Evolutionary conservation across 1,140 invertebrate genomes (phyloP).

Genomic region (Cardiocondyla obscurior): DNA sequence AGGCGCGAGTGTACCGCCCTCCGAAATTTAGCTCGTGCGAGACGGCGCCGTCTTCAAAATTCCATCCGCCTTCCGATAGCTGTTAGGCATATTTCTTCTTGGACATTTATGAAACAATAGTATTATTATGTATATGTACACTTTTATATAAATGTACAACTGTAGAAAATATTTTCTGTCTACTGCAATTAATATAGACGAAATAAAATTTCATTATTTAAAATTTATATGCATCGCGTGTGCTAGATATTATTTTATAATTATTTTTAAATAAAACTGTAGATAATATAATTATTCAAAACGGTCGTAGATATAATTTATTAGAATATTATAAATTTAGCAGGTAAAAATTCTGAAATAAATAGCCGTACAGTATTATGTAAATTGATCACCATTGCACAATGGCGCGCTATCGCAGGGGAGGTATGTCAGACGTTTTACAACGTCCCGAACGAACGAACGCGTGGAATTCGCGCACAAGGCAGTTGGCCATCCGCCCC

Average conservation of each 20-base stretch:
- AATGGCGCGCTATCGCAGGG: constrained; percentile 5
- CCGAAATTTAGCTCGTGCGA: constrained; percentile 49
- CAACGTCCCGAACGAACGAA: constrained; percentile 74
- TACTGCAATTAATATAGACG: not conserved
- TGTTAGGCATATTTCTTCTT: not conserved
- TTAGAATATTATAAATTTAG: not conserved
- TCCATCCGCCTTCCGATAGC: constrained; percentile 39
- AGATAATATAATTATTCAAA: not conserved
- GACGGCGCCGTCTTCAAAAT: not conserved
- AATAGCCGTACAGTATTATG: not conserved
- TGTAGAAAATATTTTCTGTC: not conserved
- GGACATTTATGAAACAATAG: not conserved
- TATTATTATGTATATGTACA: not conserved
- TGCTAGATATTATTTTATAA: not conserved
- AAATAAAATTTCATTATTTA: not conserved
- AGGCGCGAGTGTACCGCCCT: constrained; percentile 51
- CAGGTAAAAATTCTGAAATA: not conserved
- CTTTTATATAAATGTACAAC: not conserved
- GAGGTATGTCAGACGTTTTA: constrained; percentile 70
- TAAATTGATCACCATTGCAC: not conserved
- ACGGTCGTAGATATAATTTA: not conserved
- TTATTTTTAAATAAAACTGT: not conserved
- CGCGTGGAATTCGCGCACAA: constrained; percentile 75
- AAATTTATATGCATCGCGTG: not conserved
- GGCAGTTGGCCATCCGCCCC: constrained; percentile 25